Evolutionary conservation across 2,888 invertebrate species (phyloP), one percentile per base, ranked within the genome.

Genomic region (Pachymerium ferrugineum): DNA sequence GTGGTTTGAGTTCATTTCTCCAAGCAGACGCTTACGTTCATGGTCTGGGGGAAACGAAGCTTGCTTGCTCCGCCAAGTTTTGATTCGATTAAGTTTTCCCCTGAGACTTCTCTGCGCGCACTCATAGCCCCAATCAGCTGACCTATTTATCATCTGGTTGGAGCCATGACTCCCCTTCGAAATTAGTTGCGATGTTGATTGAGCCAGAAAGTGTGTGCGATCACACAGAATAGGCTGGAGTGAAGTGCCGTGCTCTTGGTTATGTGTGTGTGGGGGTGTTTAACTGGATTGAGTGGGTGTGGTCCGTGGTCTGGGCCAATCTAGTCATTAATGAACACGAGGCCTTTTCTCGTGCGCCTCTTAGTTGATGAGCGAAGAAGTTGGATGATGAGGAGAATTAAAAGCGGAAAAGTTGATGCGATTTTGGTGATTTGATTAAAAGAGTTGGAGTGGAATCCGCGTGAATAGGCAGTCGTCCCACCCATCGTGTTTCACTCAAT

Each of bases 111-210:
- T 47, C 47, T 19, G 47, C n/a, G 47, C 47, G 22, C 47, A 47
- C 47, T 47, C 47, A 47, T 47, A 47, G 47, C 47, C 47, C 47
- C 47, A 47, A 47, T 47, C 47, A 47, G 47, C 47, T 47, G 47
- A 47, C 47, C 47, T 47, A 47, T 47, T 47, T 47, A 47, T 47
- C 47, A 47, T 47, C 47, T 47, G 22, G 47, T 47, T 47, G 47
- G 47, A 47, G 47, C 47, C 47, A 47, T 22, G 47, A 47, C 14
- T 47, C 47, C 47, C 14, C 16, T 47, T 8, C 47, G 47, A 22
- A 47, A 47, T 47, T 47, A 47, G 47, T 47, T 47, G 47, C 47
- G 19, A 47, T 47, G 47, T 47, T 47, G 47, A 47, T 47, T 47
- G 47, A 47, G 47, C 47, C 47, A 47, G 47, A 47, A 47, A 47